Conservation (phyloP, 1,140 invertebrate species). For the Paralvinella palmiformis region DNA sequence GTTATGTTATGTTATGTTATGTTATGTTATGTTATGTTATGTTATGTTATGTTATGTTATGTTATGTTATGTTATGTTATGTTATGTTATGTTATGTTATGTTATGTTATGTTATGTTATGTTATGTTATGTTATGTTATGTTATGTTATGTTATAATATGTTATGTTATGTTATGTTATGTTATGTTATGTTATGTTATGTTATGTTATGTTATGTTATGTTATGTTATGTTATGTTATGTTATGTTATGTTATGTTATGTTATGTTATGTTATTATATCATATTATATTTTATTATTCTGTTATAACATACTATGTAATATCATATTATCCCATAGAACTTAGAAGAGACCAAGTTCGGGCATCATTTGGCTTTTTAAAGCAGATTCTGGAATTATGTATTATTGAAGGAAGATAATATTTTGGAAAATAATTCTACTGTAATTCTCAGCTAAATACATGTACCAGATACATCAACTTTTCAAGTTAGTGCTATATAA, state of each 20-base stretch:
- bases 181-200: constrained; percentile 1
- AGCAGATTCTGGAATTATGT: too few relatives aligned
- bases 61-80: background rate
- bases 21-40: background rate
- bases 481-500: too few relatives aligned
- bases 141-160: background rate
- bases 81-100: background rate
- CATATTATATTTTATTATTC: background rate
- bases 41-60: background rate
- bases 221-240: constrained; percentile 9
- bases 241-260: constrained; percentile 9
- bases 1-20: background rate
- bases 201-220: constrained; percentile 9
- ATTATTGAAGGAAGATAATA: too few relatives aligned
- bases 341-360: too few relatives aligned
- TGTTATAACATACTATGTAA: background rate
- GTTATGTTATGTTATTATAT: constrained; percentile 7
- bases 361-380: too few relatives aligned
- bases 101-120: background rate
- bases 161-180: background rate
- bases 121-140: background rate
- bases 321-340: background rate
- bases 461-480: too few relatives aligned
- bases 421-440: too few relatives aligned
- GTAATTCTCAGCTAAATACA: too few relatives aligned